Evolutionary conservation across 2,888 invertebrate species (phyloP).

Genomic region (Lithophane socia): DNA sequence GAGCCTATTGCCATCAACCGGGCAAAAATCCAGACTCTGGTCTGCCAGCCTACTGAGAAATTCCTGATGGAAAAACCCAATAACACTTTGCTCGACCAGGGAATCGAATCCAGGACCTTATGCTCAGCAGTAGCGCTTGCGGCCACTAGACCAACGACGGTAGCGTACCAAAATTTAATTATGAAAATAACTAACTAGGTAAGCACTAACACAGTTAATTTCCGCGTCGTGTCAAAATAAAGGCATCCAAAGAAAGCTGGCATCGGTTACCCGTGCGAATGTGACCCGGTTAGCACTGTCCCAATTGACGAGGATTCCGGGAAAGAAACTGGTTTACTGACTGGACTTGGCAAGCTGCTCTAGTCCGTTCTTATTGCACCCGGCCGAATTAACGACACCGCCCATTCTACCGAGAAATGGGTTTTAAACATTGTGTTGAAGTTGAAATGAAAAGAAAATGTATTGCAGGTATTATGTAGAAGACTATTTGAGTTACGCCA

Average conservation of each 20-base stretch:
- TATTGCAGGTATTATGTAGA: background rate
- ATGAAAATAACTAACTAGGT: background rate
- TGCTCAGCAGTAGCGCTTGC: too few species aligned
- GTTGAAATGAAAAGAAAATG: slow-evolving; percentile 21
- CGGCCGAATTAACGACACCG: slow-evolving; percentile 58
- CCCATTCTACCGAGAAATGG: slow-evolving; percentile 31
- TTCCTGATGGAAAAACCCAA: too few species aligned
- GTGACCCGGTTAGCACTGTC: slow-evolving; percentile 59
- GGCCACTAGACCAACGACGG: too few species aligned
- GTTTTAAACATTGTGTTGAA: slow-evolving; percentile 39
- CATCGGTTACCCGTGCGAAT: slow-evolving; percentile 54
- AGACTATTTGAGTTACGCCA: background rate
- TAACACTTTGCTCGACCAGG: too few species aligned
- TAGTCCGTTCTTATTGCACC: slow-evolving; percentile 53
- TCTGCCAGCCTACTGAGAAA: too few species aligned
- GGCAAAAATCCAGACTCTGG: too few species aligned
- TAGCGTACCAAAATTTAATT: background rate
- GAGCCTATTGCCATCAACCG: too few species aligned
- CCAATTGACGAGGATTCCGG: slow-evolving; percentile 57
- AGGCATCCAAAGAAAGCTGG: slow-evolving; percentile 49
- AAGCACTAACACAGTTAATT: slow-evolving; percentile 8
- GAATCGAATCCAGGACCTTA: too few species aligned
- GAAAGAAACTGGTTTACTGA: slow-evolving; percentile 62
- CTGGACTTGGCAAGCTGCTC: slow-evolving; percentile 56
- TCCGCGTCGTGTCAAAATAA: slow-evolving; percentile 25